Evolutionary conservation across 2,888 invertebrate genomes (phyloP).

Genomic region (Archips xylosteana): DNA sequence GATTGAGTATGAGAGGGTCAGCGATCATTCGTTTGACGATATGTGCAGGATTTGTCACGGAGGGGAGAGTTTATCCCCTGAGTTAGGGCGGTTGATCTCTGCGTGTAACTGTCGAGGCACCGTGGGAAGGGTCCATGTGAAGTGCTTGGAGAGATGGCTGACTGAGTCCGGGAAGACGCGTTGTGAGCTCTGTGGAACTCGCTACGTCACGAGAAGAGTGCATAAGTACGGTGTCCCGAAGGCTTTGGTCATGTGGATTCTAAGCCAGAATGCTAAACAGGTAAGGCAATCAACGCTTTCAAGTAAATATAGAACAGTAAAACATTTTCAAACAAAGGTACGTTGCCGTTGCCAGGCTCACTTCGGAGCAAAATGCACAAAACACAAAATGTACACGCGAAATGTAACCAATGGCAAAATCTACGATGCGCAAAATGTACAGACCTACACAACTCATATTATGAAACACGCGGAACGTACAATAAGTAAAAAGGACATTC

Average conservation of each 20-base stretch:
- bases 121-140: slow-evolving; percentile 89
- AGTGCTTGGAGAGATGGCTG: slow-evolving; percentile 91
- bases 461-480: too few relatives aligned
- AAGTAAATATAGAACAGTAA: too few relatives aligned
- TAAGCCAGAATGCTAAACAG: slow-evolving; percentile 81
- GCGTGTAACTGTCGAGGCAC: slow-evolving; percentile 86
- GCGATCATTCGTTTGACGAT: slow-evolving; percentile 68
- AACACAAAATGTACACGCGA: too few relatives aligned
- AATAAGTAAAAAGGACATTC: too few relatives aligned
- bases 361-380: too few relatives aligned
- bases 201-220: slow-evolving; percentile 87
- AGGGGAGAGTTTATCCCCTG: slow-evolving; percentile 63
- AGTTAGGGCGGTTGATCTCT: slow-evolving; percentile 72
- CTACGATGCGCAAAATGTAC: too few relatives aligned
- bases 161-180: slow-evolving; percentile 89
- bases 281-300: slow-evolving; percentile 49
- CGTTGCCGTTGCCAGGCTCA: too few relatives aligned
- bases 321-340: too few relatives aligned
- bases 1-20: slow-evolving; percentile 57
- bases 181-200: slow-evolving; percentile 90
- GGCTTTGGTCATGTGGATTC: slow-evolving; percentile 87
- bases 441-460: too few relatives aligned
- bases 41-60: slow-evolving; percentile 82
- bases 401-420: too few relatives aligned
- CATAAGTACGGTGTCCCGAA: slow-evolving; percentile 85